Base-by-base conservation (phyloP, 2,797 vertebrate species). In the Anableps anableps region DNA sequence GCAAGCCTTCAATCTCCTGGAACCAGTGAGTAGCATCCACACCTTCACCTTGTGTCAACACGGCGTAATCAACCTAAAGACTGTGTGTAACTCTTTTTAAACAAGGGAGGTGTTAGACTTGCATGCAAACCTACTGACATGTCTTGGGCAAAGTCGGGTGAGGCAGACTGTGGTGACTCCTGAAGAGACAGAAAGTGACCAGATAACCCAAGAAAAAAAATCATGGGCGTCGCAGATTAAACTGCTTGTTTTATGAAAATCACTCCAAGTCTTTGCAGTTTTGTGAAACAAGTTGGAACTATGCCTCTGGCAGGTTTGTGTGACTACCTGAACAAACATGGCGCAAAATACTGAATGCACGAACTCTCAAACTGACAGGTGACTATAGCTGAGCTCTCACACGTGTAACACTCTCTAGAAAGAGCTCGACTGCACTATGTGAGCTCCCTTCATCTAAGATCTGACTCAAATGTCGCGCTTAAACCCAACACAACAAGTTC, bases 21-120 rank as follows among this genome's bases (percentile, higher is more conserved):
- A 94, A 78, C 43, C 91, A 89, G 97, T 97, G 95, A 97, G 97
- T 97, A 96, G 80, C 72, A 73, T 84, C 78, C 80, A 0, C 80
- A 81, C 77, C n/a, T 62, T 78, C 45, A 81, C 60, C 68, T 60
- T 75, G 31, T 71, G 14, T 19, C 38, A 71, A 68, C 72, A 83
- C 19, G 23, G 78, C 38, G 71, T 26, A 16, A 76, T n/a, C 11
- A 8, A 48, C 19, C 2, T 72, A 9, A 75, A 66, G 53, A 50
- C 26, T 36, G 76, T 29, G 48, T 75, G n/a, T 43, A 72, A 43
- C 8, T 68, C 26, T 76, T 43, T 58, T 78, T 19, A 79, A 62
- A 62, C 2, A 71, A 8, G 60, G 26, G 50, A 77, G 0, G 10
- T 76, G 29, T 26, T 0, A 47, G 76, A 10, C 19, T 38, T 86